Base-by-base conservation (phyloP, 2,888 invertebrate species). In the Eremobia ochroleuca region DNA sequence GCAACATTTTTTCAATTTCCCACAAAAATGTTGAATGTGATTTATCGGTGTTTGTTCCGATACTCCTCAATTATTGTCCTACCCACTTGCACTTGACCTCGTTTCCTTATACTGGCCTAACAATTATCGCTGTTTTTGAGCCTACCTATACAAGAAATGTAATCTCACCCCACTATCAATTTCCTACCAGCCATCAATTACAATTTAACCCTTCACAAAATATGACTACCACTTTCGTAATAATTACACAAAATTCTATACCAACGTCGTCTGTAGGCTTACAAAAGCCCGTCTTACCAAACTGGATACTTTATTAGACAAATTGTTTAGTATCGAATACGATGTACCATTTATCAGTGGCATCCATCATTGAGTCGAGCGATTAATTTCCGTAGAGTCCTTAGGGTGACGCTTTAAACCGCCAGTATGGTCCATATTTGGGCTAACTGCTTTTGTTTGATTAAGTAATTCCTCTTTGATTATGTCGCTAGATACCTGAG, bases 241-340 rank as follows among this genome's bases (percentile, higher is more conserved):
- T 43, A 40, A 52, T 76, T 76, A 46, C n/a, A 55, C 31, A n/a
- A 76, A 67, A 76, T 64, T 58, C 55, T 40, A 82, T 52, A 79
- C 34, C 21, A 65, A 31, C 31, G 0, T 25, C 49, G 43, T 43
- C 28, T n/a, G 9, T 31, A n/a, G 2, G 15, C 28, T 18, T 34
- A 15, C 15, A 0, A 28, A 55, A 64, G 0, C 61, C 58, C 13
- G 25, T 76, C 52, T 70, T 70, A 21, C 18, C n/a, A 49, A 75
- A 76, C 43, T 59, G 21, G 55, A 66, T 58, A 85, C 64, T 76
- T 59, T 64, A 71, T 68, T 34, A 71, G 46, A 79, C 52, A 58
- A 79, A 85, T 86, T 69, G 71, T 40, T 5, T 11, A 52, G 59
- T 83, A 72, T 86, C 79, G 72, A 73, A n/a, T 67, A 55, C 70